Percentiles rank a stretch among this genome's conserved stretches.
These are phyloP conservation scores for Physella acuta DNA, from an alignment of 1,140 invertebrate species.

Conservation along the genomic window DNA sequence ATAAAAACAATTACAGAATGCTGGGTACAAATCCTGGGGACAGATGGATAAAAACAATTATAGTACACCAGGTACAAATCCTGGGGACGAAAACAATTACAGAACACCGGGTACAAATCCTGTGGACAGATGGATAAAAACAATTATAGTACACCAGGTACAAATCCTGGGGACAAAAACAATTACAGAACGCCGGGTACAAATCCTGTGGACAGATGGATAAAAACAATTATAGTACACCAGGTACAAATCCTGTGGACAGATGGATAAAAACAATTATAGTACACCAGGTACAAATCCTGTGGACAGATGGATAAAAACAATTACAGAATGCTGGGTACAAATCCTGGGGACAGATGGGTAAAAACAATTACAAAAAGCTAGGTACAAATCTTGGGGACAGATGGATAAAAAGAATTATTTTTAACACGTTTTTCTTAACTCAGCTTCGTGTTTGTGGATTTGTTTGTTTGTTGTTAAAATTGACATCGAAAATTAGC, in stretches of 20 bases:
- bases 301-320: neutral
- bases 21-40: conserved; percentile 86
- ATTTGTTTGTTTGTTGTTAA: too few relatives aligned
- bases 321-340: neutral
- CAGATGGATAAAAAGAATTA: neutral
- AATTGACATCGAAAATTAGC: too few relatives aligned
- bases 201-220: too few relatives aligned
- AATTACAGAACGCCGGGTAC: neutral
- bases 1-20: conserved; percentile 83
- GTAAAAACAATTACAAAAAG: neutral
- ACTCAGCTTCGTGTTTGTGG: too few relatives aligned
- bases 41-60: neutral
- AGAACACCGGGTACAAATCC: conserved; percentile 91
- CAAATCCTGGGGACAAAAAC: neutral
- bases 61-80: neutral
- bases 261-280: neutral
- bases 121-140: conserved; percentile 53
- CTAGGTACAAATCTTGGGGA: neutral
- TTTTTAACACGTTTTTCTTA: too few relatives aligned
- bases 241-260: neutral
- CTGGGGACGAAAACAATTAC: conserved; percentile 77
- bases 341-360: neutral
- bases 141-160: neutral
- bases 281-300: neutral
- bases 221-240: too few relatives aligned